Evolutionary conservation across 1,140 invertebrate species (phyloP), one percentile per base, ranked within the genome.

Genomic region (Ips typographus): DNA sequence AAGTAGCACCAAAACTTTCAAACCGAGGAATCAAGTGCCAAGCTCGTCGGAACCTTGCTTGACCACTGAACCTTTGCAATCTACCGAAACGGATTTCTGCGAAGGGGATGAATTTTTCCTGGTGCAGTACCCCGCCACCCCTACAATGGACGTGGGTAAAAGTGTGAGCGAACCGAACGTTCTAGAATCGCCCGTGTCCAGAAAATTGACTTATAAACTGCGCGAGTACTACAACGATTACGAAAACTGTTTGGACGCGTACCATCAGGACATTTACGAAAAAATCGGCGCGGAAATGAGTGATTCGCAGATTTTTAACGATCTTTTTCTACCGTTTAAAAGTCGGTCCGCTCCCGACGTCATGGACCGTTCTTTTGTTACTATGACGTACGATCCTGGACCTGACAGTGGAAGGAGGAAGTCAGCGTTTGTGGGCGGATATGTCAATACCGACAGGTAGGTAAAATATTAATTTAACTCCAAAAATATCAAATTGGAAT

Each of bases 211-310:
- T 1, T 71, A 65, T 58, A 71, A 71, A 52, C 68, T 71, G 8
- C 63, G 76, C 52, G 79, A 80, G 72, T 80, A 80, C 70, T 80
- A 80, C 58, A 80, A 80, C 68, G 79, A 80, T 68, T 79, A 79
- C 55, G 75, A 76, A 56, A 77, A 80, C 36, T 80, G 78, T 61
- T 60, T 80, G 40, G 78, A 79, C 64, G 53, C 71, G 22, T 64
- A 70, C 5, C 41, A 61, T 47, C 55, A 60, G 68, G 49, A 70
- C 40, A 49, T 67, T 52, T 66, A 36, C 51, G 61, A 70, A 44
- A 61, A 62, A 70, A 65, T 70, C 40, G 47, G 71, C 41, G 60
- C 51, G 4, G 76, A 78, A 73, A 75, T 78, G 75, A 62, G 52
- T 8, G 76, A 77, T 52, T 78, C 78, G 43, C 72, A 77, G 8